These are phyloP conservation scores for Asarcornis scutulata DNA, from an alignment of 2,113 vertebrate genomes.

Conservation along the genomic window DNA sequence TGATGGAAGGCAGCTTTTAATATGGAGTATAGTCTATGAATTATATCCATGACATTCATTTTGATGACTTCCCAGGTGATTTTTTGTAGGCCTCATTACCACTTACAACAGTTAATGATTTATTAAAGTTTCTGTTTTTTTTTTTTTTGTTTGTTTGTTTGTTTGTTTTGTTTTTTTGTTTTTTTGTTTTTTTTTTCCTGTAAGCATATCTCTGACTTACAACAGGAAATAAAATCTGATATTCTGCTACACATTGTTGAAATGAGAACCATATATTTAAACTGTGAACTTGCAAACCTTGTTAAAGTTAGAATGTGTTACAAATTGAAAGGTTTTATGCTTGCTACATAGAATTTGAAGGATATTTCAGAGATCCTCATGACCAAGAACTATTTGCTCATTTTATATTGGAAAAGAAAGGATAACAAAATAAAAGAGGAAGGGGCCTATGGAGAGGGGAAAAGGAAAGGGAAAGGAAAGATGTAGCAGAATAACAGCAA, in stretches of 20 bases:
- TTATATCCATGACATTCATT: neutral
- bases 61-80: neutral
- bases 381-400: neutral
- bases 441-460: neutral
- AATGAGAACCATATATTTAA: neutral
- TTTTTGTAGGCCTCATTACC: neutral
- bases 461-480: neutral
- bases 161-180: too few relatives aligned
- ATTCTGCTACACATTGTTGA: neutral
- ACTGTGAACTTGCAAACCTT: neutral
- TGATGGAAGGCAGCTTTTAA: neutral
- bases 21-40: neutral
- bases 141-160: too few relatives aligned
- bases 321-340: neutral
- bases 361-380: neutral
- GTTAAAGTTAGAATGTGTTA: neutral
- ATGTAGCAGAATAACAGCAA: too few relatives aligned
- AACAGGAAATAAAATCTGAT: neutral
- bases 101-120: neutral
- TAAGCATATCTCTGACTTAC: neutral
- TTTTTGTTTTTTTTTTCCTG: neutral
- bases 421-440: neutral
- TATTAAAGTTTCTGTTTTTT: neutral
- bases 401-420: neutral
- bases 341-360: neutral